A percentile compares a stretch with the other conserved stretches of the same genome.
These are phyloP conservation scores for Zapus hudsonius DNA, from an alignment of 2,113 vertebrate species.

Conservation along the genomic window DNA sequence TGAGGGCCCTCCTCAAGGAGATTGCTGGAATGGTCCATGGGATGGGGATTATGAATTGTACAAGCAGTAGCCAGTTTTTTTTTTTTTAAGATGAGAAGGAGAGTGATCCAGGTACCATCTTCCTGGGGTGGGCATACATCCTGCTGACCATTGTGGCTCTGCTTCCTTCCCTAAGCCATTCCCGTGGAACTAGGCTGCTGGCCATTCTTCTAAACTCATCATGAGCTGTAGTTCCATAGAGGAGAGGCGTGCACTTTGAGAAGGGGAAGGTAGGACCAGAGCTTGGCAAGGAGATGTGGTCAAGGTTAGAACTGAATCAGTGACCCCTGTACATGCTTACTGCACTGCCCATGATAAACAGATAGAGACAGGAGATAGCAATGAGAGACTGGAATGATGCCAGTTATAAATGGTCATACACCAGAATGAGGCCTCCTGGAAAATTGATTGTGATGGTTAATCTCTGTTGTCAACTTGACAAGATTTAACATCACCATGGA, in stretches of 20 bases:
- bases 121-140: not conserved
- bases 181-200: not conserved
- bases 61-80: too few relatives aligned
- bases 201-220: too few relatives aligned
- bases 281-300: not conserved
- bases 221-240: not conserved
- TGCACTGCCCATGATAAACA: accelerated
- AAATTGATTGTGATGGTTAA: not conserved
- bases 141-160: not conserved
- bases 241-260: accelerated
- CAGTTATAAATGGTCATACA: not conserved
- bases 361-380: not conserved
- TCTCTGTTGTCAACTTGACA: too few relatives aligned
- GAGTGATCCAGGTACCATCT: not conserved
- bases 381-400: too few relatives aligned
- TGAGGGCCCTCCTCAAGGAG: too few relatives aligned
- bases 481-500: too few relatives aligned
- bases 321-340: not conserved
- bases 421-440: not conserved
- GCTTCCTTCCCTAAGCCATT: accelerated
- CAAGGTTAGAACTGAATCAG: not conserved
- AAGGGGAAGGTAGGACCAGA: not conserved
- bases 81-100: not conserved
- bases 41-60: too few relatives aligned
- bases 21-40: too few relatives aligned